Base-by-base conservation (phyloP, 2,797 vertebrate species). In the Gila robusta region DNA sequence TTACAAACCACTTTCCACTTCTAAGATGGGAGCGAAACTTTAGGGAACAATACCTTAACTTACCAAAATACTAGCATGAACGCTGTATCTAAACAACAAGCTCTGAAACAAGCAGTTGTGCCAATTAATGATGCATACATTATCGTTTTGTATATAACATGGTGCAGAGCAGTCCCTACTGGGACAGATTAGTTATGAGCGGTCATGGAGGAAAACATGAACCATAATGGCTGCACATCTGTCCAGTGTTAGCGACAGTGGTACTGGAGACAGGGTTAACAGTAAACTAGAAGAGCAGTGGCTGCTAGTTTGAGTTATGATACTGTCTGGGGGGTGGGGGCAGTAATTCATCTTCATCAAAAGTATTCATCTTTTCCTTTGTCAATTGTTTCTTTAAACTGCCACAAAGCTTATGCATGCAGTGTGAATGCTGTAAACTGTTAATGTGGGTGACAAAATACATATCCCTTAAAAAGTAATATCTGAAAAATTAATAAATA, bases 171-270 rank as follows among this genome's bases (percentile, higher is more conserved):
- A 28, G 49, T n/a, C 17, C 35, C 79, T 39, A 32, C 35, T 70
- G 88, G 72, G 73, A 76, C 56, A 81, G 72, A 74, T 89, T 82
- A 85, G 74, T 79, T 67, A 52, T 81, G 62, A 74, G 79, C 79
- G 28, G 21, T 72, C 82, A 47, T 21, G 26, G 54, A 84, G 26
- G n/a, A 85, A 79, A 88, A 81, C 72, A 77, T 70, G 83, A 82
- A 32, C 54, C 37, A 74, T 74, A 79, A 89, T 72, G 69, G 37
- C 69, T 79, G 23, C 74, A 79, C 74, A 87, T 80, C 85, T 85
- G 88, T 83, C 59, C 72, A 64, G 39, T 79, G 79, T 56, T 81
- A 17, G 21, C 3, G 11, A 73, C 77, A 88, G 76, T 70, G n/a
- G 21, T 44, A 79, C 44, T 23, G 19, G 41, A 14, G 32, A 19